Evolutionary conservation across 2,888 invertebrate genomes (phyloP), one percentile per base, ranked within the genome.

Genomic region (Zaprionus bogoriensis): DNA sequence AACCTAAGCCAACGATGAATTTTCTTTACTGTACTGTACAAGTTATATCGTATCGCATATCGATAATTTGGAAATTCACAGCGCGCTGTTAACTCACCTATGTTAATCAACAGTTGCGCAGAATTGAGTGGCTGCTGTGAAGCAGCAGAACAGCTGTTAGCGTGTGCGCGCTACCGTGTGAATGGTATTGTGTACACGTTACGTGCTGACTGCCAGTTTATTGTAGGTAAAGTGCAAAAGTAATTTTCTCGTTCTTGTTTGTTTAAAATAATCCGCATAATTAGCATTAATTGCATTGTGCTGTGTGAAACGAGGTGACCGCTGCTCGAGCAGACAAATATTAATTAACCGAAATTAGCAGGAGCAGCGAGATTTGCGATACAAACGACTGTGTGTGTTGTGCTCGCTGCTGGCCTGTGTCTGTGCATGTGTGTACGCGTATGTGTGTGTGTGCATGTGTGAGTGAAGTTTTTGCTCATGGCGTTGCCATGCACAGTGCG

Each of bases 401-500:
- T 23, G n/a, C n/a, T 14, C 36, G 14, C 32, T 12, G 25, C n/a
- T n/a, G n/a, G n/a, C 28, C 17, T 4, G 41, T 9, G 23, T 10
- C 22, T 28, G 10, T 38, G 20, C 12, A 6, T 46, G 28, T 30
- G 32, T 39, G 36, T 38, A 14, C 19, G 28, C 46, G 47, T 47
- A 6, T 41, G 30, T 42, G 22, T 57, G 30, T 54, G 32, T 55
- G 23, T 53, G 32, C 20, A 45, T 27, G 44, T 38, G 25, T 38
- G 41, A 23, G 70, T 60, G 50, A 51, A 65, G 60, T 74, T 72
- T 70, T 74, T 72, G 60, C 70, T 65, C 39, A 70, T 65, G 75
- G 75, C 75, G 75, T 72, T 74, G 75, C 75, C 75, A 74, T 69
- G 69, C 70, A 58, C 50, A 42, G 67, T 65, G 70, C 75, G 72